A percentile compares a stretch with the other conserved stretches of the same genome.
phyloP scores from a whole-genome alignment of 2,888 invertebrate species.

The Drosophila antonietae region DNA sequence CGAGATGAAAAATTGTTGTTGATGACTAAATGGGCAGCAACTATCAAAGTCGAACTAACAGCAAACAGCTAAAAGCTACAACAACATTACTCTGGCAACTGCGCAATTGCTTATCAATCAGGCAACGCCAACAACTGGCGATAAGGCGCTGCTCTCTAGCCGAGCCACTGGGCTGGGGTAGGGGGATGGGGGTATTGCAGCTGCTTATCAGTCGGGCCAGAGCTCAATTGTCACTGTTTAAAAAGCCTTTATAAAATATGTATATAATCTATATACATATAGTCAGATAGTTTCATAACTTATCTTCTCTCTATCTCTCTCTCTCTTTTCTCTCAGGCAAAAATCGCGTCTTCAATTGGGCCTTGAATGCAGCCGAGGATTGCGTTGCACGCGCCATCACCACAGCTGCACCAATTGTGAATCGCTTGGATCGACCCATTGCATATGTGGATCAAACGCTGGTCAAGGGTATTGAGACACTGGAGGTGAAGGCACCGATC shows the following conservation, averaged over 20 bases:
- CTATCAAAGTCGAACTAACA: constrained; percentile 43
- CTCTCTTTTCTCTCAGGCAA: constrained; percentile 85
- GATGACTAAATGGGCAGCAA: constrained; percentile 48
- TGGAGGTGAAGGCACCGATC: constrained; percentile 88
- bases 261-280: neutral
- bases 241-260: neutral
- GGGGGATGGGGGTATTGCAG: neutral
- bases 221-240: constrained; percentile 24
- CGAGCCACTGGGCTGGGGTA: neutral
- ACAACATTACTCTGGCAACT: constrained; percentile 36
- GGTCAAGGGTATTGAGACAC: constrained; percentile 88
- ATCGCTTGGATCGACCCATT: constrained; percentile 86
- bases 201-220: constrained; percentile 37
- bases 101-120: constrained; percentile 64
- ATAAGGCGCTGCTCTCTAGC: constrained; percentile 15
- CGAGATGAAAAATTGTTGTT: constrained; percentile 33
- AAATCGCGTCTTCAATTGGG: constrained; percentile 89
- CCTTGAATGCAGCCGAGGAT: constrained; percentile 88
- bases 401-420: constrained; percentile 87
- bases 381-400: constrained; percentile 87
- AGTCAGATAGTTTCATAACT: neutral
- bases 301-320: neutral
- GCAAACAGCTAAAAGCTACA: constrained; percentile 19
- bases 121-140: constrained; percentile 31
- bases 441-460: constrained; percentile 88